Base-by-base conservation (phyloP, 2,888 invertebrate genomes). In the Cheilosia soror region DNA sequence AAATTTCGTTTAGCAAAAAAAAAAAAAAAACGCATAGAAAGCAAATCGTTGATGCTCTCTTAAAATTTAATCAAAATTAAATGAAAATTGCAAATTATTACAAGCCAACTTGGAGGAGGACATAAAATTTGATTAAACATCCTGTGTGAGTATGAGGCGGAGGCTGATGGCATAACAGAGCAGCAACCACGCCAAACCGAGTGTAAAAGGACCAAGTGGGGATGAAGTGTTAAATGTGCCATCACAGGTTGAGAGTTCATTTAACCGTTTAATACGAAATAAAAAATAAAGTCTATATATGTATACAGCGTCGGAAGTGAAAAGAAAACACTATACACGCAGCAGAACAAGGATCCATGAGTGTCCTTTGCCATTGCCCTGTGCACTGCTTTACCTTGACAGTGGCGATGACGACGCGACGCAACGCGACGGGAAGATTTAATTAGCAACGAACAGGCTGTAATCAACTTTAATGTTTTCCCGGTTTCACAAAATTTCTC, bases 51-150 rank as follows among this genome's bases (percentile, higher is more conserved):
- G 81, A 76, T 57, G 85, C 55, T 85, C 84, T 85, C 75, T 80
- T 81, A 76, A 85, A 85, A 81, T 85, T 85, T 81, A 85, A 81
- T 81, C 81, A 85, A 85, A 85, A 85, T 85, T 81, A 81, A 85
- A 80, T 85, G 85, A 85, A 85, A 85, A 85, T 84, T 85, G 80
- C 76, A 81, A 85, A 85, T 85, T 85, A 85, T 85, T 85, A 85
- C 85, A 85, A 85, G 80, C 85, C 81, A 76, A 60, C 81, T 81
- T 42, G 42, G 53, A 51, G 65, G 53, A 68, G 72, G 68, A 72
- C 57, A 81, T 77, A 85, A 85, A 85, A 85, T 85, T 85, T 81
- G 85, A 85, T 85, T 85, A 85, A 85, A 81, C 81, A 77, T 77
- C 85, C 81, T 80, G 76, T 68, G 63, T 33, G 80, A 42, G 78